Evolutionary conservation across 2,888 invertebrate species (phyloP).

Genomic region (Patella ulyssiponensis): DNA sequence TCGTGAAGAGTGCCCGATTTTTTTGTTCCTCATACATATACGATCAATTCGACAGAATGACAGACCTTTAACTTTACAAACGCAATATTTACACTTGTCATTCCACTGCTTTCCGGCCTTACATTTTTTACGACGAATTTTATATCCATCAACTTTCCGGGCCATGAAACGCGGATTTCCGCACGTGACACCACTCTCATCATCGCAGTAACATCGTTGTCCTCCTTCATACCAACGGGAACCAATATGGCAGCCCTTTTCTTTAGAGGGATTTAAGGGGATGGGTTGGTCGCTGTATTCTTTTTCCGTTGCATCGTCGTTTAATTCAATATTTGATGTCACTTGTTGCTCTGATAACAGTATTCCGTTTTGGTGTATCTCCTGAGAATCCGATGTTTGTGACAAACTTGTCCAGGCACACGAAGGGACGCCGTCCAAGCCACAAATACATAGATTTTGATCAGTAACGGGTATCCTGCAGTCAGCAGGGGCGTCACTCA

Average conservation of each 20-base stretch:
- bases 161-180: conserved; percentile 36
- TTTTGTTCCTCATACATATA: conserved; percentile 15
- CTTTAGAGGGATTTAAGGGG: background rate
- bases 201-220: conserved; percentile 35
- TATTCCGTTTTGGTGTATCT: background rate
- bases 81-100: conserved; percentile 16
- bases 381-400: background rate
- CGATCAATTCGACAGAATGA: conserved; percentile 21
- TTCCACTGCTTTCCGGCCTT: conserved; percentile 6
- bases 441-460: conserved; percentile 37
- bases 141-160: conserved; percentile 34
- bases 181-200: conserved; percentile 32
- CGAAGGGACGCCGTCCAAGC: conserved; percentile 40
- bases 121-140: conserved; percentile 20
- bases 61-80: conserved; percentile 15
- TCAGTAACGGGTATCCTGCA: conserved; percentile 19
- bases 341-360: background rate
- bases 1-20: background rate
- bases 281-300: background rate
- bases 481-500: conserved; percentile 22
- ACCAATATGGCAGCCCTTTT: conserved; percentile 17
- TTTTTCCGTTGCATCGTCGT: background rate
- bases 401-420: conserved; percentile 16
- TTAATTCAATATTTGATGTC: background rate
- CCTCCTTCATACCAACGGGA: conserved; percentile 38